Base-by-base conservation (phyloP, 2,888 invertebrate genomes). In the Andrena hattorfiana region DNA sequence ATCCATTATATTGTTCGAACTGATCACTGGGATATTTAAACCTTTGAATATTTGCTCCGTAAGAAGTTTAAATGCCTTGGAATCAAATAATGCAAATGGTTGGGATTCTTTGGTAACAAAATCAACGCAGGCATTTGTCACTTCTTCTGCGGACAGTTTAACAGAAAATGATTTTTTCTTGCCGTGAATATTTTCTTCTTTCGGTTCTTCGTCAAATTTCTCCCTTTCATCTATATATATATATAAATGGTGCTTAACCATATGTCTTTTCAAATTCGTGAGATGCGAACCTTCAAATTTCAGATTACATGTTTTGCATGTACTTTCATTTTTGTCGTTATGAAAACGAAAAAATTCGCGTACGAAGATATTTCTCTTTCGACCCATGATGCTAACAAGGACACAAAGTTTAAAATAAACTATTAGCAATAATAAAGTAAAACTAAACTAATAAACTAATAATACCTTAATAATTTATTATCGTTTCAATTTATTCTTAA, bases 131-230 rank as follows among this genome's bases (percentile, higher is more conserved):
- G 59, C 59, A 59, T 30, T 59, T 59, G 59, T 59, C 13, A 59
- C 59, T 59, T 59, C 28, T 59, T 28, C 59, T 16, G 59, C 28
- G 26, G 59, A 59, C 28, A 59, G 28, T 59, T 59, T n/a, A 16
- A 59, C 16, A 6, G 59, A 59, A 59, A 28, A 28, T 16, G 16
- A 59, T 30, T 59, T 59, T 59, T 30, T 28, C 2, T 1, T 51
- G 16, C 2, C 51, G 20, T n/a, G 20, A 51, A 51, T 20, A 51
- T 20, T 20, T 2, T 8, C 20, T 62, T 62, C 30, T n/a, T 30
- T 62, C n/a, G 26, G 23, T 30, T 30, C 62, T 62, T 30, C 62
- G n/a, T 62, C 62, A 30, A 30, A 28, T 16, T 26, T 62, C n/a
- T 62, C n/a, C n/a, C 10, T 64, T 35, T 42, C 30, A 5, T 32